Conservation (phyloP, 2,888 invertebrate genomes). For the Mythimna pallens region DNA sequence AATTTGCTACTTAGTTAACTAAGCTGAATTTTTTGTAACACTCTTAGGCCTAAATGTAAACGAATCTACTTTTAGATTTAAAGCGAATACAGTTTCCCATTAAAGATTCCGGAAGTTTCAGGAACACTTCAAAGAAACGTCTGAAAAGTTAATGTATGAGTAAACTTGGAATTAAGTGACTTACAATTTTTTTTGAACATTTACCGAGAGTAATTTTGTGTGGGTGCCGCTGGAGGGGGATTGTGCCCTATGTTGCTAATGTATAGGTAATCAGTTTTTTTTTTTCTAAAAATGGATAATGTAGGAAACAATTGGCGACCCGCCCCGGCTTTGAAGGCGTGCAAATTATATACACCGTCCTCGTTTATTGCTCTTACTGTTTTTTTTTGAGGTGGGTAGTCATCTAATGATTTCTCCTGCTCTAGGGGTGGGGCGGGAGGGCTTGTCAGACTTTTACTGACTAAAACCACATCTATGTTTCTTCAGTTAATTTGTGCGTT, state of each 20-base stretch:
- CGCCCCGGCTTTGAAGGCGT: too few relatives aligned
- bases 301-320: slow-evolving; percentile 11
- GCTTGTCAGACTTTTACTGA: too few relatives aligned
- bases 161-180: slow-evolving; percentile 35
- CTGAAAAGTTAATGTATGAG: slow-evolving; percentile 23
- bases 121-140: slow-evolving; percentile 21
- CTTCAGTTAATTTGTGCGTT: too few relatives aligned
- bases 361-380: too few relatives aligned
- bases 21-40: neutral
- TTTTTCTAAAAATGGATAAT: slow-evolving; percentile 19
- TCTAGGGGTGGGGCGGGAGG: too few relatives aligned
- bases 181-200: slow-evolving; percentile 8
- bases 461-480: too few relatives aligned
- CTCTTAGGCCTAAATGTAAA: slow-evolving; percentile 18
- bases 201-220: slow-evolving; percentile 29
- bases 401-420: too few relatives aligned
- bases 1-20: neutral
- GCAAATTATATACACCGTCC: too few relatives aligned
- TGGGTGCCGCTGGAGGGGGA: slow-evolving; percentile 4
- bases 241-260: slow-evolving; percentile 25
- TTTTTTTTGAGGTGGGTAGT: too few relatives aligned
- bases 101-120: slow-evolving; percentile 5
- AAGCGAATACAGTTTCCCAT: slow-evolving; percentile 12
- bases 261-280: slow-evolving; percentile 38
- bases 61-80: slow-evolving; percentile 14